Conservation (phyloP, 2,888 invertebrate genomes). For the Temnothorax rugatulus region DNA sequence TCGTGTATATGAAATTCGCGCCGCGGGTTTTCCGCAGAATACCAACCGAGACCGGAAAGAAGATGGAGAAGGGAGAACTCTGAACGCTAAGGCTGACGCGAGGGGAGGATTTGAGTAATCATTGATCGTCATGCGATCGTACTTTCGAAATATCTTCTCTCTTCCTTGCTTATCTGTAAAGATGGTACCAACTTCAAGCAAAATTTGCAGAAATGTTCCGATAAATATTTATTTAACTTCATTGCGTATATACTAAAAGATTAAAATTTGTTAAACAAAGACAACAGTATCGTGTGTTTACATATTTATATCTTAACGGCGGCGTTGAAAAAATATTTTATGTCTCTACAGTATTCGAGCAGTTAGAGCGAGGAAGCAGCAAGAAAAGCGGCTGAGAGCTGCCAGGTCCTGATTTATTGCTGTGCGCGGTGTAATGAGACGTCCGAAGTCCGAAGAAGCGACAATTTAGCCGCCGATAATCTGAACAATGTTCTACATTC, state of each 20-base stretch:
- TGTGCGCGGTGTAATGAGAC: conserved; percentile 38
- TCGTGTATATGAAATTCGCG: conserved; percentile 76
- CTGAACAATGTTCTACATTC: conserved; percentile 56
- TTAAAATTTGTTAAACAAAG: neutral
- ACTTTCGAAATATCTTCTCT: conserved; percentile 37
- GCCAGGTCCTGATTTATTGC: conserved; percentile 36
- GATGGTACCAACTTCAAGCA: neutral
- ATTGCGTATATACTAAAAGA: neutral
- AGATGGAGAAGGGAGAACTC: conserved; percentile 58
- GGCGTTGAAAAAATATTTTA: no score
- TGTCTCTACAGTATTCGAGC: neutral
- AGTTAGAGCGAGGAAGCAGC: conserved; percentile 1
- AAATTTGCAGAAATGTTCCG: neutral
- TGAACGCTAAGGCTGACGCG: conserved; percentile 58
- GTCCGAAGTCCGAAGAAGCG: conserved; percentile 22
- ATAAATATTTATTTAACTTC: neutral
- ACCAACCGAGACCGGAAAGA: conserved; percentile 57
- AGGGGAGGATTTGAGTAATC: conserved; percentile 76
- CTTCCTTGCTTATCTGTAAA: neutral
- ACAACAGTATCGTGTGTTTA: neutral
- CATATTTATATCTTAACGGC: neutral
- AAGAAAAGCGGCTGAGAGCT: neutral
- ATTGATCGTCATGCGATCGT: conserved; percentile 77
- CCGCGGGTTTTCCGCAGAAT: conserved; percentile 66
- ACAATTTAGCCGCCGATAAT: conserved; percentile 53